Evolutionary conservation across 2,797 vertebrate species (phyloP).

Genomic region (Diceros bicornis): DNA sequence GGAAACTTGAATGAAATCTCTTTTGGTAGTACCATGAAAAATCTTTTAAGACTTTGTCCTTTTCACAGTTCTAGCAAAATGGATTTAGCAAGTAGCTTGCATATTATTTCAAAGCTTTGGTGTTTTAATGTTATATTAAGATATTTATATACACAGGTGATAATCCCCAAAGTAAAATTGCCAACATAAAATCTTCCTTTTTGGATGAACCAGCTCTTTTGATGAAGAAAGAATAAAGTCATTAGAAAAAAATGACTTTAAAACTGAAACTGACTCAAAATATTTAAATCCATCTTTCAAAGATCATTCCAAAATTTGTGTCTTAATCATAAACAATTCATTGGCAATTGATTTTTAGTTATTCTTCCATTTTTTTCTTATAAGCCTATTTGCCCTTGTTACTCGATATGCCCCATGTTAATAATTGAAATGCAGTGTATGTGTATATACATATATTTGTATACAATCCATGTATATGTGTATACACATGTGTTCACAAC

Average conservation of each 20-base stretch:
- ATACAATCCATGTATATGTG: not conserved
- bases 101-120: slow-evolving; percentile 13
- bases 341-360: not conserved
- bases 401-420: not conserved
- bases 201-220: not conserved
- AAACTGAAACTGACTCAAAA: not conserved
- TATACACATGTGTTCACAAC: not conserved
- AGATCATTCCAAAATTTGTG: not conserved
- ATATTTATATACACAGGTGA: not conserved
- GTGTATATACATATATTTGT: not conserved
- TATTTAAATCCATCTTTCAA: not conserved
- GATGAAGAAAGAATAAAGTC: slow-evolving; percentile 18
- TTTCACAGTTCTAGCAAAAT: not conserved
- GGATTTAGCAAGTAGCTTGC: not conserved
- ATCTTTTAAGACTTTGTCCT: not conserved
- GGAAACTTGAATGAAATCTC: not conserved
- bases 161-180: not conserved
- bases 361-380: not conserved
- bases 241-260: not conserved
- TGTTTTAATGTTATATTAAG: not conserved
- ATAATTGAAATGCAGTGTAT: not conserved
- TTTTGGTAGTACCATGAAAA: not conserved
- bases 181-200: not conserved
- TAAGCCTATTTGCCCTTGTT: not conserved
- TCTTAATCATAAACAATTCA: not conserved